Percentiles rank a stretch among this genome's conserved stretches.
These are phyloP conservation scores for Pterocles orientalis DNA, from an alignment of 2,113 vertebrate genomes.

Conservation along the genomic window DNA sequence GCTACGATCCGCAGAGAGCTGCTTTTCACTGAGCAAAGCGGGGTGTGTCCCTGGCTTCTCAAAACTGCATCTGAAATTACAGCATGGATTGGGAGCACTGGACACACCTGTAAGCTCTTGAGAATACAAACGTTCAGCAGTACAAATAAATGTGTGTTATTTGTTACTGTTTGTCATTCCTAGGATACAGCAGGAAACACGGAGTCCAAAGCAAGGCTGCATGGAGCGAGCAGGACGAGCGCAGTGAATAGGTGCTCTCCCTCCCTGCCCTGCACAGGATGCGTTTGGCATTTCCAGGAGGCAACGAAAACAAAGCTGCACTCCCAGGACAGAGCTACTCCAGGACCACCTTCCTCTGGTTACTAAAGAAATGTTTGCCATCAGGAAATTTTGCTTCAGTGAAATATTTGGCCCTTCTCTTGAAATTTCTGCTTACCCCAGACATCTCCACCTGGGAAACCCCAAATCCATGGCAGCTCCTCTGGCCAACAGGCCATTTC, in stretches of 20 bases:
- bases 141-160: not conserved
- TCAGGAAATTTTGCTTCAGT: not conserved
- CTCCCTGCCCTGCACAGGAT: not conserved
- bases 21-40: conserved; percentile 20
- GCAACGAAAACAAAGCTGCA: not conserved
- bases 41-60: conserved; percentile 11
- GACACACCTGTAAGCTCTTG: not conserved
- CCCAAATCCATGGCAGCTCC: fast-evolving
- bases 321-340: not conserved
- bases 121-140: not conserved
- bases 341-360: not conserved
- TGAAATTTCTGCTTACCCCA: not conserved
- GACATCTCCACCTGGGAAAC: not conserved
- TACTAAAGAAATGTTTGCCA: not conserved
- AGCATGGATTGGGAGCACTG: not conserved
- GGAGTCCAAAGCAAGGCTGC: not conserved
- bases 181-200: not conserved
- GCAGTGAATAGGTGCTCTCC: not conserved
- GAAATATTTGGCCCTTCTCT: not conserved
- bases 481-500: not conserved
- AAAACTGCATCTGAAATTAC: not conserved
- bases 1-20: not conserved
- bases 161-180: not conserved
- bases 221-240: fast-evolving
- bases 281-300: not conserved